Percentiles rank a stretch among this genome's conserved stretches.
Conservation (phyloP, 1,140 invertebrate species). For the Sitobion miscanthi region DNA sequence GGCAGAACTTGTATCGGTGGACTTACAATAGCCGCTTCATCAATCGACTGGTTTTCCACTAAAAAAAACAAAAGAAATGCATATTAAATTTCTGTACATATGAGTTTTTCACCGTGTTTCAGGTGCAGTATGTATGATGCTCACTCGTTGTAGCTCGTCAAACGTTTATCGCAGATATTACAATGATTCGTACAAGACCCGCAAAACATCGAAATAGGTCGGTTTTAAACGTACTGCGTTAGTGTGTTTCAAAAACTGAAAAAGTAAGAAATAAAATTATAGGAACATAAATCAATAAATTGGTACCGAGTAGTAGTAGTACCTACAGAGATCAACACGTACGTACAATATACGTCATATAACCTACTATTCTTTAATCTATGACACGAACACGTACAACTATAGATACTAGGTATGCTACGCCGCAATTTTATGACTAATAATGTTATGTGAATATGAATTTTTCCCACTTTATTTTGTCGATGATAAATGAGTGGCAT, state of each 20-base stretch:
- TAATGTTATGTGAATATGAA: no score
- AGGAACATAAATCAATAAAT: not conserved
- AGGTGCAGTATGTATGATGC: not conserved
- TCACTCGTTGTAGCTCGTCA: conserved; percentile 12
- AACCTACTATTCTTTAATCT: not conserved
- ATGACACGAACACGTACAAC: no score
- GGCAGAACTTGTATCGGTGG: conserved; percentile 5
- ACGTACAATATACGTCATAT: conserved; percentile 4
- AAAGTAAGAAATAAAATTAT: not conserved
- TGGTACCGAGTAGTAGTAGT: not conserved
- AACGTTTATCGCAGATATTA: conserved; percentile 2
- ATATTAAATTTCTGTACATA: not conserved
- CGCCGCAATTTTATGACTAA: no score
- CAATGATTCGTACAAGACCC: not conserved
- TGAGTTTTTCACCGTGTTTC: not conserved
- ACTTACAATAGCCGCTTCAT: not conserved
- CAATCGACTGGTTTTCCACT: conserved; percentile 42
- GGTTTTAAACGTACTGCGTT: not conserved
- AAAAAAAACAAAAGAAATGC: not conserved
- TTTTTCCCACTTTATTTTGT: no score
- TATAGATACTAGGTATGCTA: no score
- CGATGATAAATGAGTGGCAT: no score
- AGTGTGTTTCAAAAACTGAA: not conserved
- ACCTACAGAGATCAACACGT: not conserved
- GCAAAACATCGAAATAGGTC: not conserved